Percentiles rank a stretch among this genome's conserved stretches.
phyloP scores from a whole-genome alignment of 2,113 vertebrate species.

The Semnornis frantzii region DNA sequence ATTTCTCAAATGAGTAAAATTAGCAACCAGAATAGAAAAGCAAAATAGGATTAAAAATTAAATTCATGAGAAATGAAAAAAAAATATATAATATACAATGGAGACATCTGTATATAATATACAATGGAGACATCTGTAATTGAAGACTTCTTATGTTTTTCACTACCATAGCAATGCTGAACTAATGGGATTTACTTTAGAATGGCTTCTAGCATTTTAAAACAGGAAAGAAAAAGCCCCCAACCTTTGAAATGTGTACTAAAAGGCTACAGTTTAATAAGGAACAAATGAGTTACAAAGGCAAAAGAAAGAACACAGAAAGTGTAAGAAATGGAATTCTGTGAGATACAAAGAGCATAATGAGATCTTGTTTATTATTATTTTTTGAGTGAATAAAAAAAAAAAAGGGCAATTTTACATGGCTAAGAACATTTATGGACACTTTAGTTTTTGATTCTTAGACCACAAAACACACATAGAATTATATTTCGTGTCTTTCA shows the following conservation, averaged over 20 bases:
- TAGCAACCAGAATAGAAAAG: slow-evolving; percentile 2
- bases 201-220: background rate
- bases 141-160: background rate
- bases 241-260: background rate
- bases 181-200: slow-evolving; percentile 29
- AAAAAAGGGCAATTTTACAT: background rate
- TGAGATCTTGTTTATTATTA: background rate
- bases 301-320: background rate
- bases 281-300: background rate
- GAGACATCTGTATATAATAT: slow-evolving; percentile 4
- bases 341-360: background rate
- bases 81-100: background rate
- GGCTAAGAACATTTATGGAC: background rate
- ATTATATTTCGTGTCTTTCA: background rate
- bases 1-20: slow-evolving; percentile 26
- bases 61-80: slow-evolving; percentile 32
- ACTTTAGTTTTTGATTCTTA: background rate
- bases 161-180: background rate
- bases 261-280: background rate
- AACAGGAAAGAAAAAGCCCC: background rate
- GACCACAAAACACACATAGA: background rate
- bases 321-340: background rate
- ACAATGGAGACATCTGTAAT: slow-evolving; percentile 11
- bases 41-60: background rate
- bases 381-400: too few relatives aligned